Conservation (phyloP, 2,888 invertebrate genomes). For the Tinea pellionella region DNA sequence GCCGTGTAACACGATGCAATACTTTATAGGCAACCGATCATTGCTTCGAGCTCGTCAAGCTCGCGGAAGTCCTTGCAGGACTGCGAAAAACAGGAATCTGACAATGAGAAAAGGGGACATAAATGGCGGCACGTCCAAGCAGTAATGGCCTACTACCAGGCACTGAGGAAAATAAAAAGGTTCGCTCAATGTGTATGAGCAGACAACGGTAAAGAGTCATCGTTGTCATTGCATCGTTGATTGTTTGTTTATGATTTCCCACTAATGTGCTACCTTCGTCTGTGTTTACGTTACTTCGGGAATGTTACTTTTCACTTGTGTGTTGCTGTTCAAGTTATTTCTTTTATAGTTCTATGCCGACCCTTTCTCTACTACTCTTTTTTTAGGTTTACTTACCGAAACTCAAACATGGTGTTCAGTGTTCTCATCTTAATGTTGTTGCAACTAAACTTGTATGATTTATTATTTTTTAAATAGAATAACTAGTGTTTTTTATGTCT, state of each 20-base stretch:
- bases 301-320: constrained; percentile 59
- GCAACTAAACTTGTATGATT: constrained; percentile 28
- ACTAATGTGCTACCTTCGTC: constrained; percentile 56
- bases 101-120: constrained; percentile 69
- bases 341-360: constrained; percentile 16
- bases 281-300: constrained; percentile 60
- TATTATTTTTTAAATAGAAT: neutral
- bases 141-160: constrained; percentile 90
- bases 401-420: constrained; percentile 33
- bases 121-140: constrained; percentile 90
- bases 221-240: constrained; percentile 48
- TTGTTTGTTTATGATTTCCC: constrained; percentile 55
- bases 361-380: constrained; percentile 1
- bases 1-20: constrained; percentile 38
- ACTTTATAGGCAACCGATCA: constrained; percentile 52
- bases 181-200: constrained; percentile 51
- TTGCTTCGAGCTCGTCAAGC: constrained; percentile 61
- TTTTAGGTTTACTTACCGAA: neutral
- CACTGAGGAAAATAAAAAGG: constrained; percentile 92
- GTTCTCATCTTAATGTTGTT: constrained; percentile 28
- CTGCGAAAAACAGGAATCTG: constrained; percentile 49
- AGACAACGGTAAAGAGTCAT: constrained; percentile 41
- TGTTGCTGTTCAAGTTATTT: constrained; percentile 55
- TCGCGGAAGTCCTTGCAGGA: constrained; percentile 57
- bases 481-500: neutral